Percentiles rank a stretch among this genome's conserved stretches.
phyloP scores from a whole-genome alignment of 2,113 vertebrate genomes.

The Tupaia chinensis region DNA sequence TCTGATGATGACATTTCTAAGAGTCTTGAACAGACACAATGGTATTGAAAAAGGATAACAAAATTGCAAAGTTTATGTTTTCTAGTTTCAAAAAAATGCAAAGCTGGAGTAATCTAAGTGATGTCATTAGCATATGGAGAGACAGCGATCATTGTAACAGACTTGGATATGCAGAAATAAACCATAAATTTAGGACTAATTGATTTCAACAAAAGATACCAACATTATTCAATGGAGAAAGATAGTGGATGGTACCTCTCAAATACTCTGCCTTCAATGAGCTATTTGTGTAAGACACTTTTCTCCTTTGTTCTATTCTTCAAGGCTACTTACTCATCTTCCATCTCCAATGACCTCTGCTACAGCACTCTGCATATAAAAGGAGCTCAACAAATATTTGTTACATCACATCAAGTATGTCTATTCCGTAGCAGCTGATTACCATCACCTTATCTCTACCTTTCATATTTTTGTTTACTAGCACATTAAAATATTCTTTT shows the following conservation, averaged over 20 bases:
- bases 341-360: neutral
- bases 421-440: neutral
- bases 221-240: neutral
- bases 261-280: neutral
- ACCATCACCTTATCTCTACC: neutral
- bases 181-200: no score
- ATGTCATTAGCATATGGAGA: neutral
- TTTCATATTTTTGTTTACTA: neutral
- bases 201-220: neutral
- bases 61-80: neutral
- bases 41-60: neutral
- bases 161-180: neutral
- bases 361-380: neutral
- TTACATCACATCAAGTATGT: neutral
- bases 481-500: neutral
- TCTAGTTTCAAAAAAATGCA: neutral
- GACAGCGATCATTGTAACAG: neutral
- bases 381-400: neutral
- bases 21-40: neutral
- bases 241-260: neutral
- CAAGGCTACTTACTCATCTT: neutral
- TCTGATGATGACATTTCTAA: neutral
- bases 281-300: neutral
- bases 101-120: neutral
- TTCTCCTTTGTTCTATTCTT: neutral